Percentiles rank a stretch among this genome's conserved stretches.
phyloP scores from a whole-genome alignment of 2,888 invertebrate genomes.

The Galerucella pusilla region DNA sequence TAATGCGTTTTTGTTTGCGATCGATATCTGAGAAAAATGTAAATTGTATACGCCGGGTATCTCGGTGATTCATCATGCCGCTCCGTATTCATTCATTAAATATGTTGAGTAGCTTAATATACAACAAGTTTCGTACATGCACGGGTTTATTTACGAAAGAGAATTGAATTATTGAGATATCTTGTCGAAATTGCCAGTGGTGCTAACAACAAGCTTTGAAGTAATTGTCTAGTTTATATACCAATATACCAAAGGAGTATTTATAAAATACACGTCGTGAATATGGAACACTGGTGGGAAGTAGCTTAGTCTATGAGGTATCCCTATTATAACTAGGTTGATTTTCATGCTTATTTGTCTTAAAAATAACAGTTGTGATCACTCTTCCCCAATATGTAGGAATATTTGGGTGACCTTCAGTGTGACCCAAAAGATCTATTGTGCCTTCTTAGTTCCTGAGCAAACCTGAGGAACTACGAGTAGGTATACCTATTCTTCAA shows the following conservation, averaged over 20 bases:
- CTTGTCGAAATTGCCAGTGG: neutral
- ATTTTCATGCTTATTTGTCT: too few species aligned
- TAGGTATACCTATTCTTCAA: too few species aligned
- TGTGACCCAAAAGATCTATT: too few species aligned
- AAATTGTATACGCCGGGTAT: neutral
- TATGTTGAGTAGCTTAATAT: constrained; percentile 6
- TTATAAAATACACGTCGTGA: too few species aligned
- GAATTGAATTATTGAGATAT: neutral
- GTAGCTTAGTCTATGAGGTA: too few species aligned
- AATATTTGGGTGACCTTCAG: too few species aligned
- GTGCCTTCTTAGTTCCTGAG: too few species aligned
- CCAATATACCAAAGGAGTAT: neutral
- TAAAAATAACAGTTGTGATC: too few species aligned
- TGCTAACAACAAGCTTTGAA: neutral
- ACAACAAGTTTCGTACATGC: neutral
- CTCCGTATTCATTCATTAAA: constrained; percentile 9
- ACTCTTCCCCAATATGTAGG: too few species aligned
- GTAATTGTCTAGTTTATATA: neutral
- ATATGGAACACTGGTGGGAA: too few species aligned
- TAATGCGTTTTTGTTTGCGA: constrained; percentile 16
- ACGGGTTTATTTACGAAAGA: constrained; percentile 9
- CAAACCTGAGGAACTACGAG: too few species aligned
- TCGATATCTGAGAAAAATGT: constrained; percentile 29
- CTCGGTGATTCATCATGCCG: neutral
- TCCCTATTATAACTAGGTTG: too few species aligned